phyloP scores from a whole-genome alignment of 1,140 invertebrate species.

The Aethina tumida region DNA sequence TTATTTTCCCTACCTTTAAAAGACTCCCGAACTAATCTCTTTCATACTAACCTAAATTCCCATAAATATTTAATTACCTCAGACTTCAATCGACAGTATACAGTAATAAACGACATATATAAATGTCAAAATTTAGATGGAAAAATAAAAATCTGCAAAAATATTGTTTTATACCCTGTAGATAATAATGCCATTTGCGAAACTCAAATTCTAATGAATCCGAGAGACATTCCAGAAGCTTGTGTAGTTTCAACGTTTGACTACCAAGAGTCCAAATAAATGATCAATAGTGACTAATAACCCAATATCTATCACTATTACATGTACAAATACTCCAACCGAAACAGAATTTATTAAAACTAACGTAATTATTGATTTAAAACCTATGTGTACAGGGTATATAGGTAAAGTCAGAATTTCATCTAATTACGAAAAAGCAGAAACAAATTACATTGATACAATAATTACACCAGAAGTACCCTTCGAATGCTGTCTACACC shows the following conservation, averaged over 20 bases:
- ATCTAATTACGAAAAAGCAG: background rate
- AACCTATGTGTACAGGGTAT: constrained; percentile 7
- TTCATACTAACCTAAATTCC: background rate
- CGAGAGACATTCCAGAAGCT: background rate
- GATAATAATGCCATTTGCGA: constrained; percentile 9
- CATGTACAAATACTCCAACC: constrained; percentile 4
- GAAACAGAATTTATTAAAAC: background rate
- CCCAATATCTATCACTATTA: constrained; percentile 10
- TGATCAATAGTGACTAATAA: constrained; percentile 11
- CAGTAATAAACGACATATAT: constrained; percentile 7
- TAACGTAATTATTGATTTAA: background rate
- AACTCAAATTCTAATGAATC: constrained; percentile 7
- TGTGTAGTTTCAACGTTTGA: constrained; percentile 6
- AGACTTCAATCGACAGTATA: constrained; percentile 1
- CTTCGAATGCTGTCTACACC: constrained; percentile 4
- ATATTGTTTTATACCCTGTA: constrained; percentile 10
- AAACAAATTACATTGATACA: constrained; percentile 2
- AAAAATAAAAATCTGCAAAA: constrained; percentile 3
- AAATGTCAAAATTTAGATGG: no score
- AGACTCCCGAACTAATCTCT: constrained; percentile 8
- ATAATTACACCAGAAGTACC: constrained; percentile 8
- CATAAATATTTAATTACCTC: constrained; percentile 8
- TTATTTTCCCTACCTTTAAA: background rate
- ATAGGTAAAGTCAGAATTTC: constrained; percentile 11
- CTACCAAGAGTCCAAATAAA: constrained; percentile 10